These are phyloP conservation scores for Chamaea fasciata DNA, from an alignment of 2,113 vertebrate genomes.

Conservation along the genomic window DNA sequence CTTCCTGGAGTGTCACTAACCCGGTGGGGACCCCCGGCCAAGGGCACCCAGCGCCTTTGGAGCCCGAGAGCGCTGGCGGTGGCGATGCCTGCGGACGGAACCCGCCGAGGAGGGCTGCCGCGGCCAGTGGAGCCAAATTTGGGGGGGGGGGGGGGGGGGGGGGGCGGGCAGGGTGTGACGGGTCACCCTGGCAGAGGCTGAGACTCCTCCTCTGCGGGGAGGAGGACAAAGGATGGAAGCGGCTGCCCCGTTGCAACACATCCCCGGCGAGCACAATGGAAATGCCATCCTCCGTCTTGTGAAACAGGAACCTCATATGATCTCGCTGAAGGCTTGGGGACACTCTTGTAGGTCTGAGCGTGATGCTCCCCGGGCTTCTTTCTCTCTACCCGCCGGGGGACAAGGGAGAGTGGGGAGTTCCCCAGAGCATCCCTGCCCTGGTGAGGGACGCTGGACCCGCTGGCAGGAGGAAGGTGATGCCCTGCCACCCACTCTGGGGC, in stretches of 20 bases:
- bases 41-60: background rate
- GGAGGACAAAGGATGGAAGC: slow-evolving; percentile 63
- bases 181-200: slow-evolving; percentile 50
- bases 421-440: background rate
- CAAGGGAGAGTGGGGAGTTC: background rate
- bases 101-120: background rate
- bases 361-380: background rate
- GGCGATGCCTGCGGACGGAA: background rate
- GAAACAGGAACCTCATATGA: slow-evolving; percentile 61
- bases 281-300: slow-evolving; percentile 59
- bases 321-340: slow-evolving; percentile 43
- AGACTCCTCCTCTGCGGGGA: slow-evolving; percentile 58
- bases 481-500: background rate
- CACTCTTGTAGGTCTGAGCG: slow-evolving; percentile 45
- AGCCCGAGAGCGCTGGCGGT: rapidly evolving
- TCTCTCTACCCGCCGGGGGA: background rate
- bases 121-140: background rate
- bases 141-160: too few species aligned
- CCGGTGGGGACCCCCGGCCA: rapidly evolving
- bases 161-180: background rate
- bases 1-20: background rate
- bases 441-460: background rate
- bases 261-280: slow-evolving; percentile 61
- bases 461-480: background rate
- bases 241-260: slow-evolving; percentile 42